Conservation (phyloP, 2,888 invertebrate species). For the Schizotus pectinicornis region DNA sequence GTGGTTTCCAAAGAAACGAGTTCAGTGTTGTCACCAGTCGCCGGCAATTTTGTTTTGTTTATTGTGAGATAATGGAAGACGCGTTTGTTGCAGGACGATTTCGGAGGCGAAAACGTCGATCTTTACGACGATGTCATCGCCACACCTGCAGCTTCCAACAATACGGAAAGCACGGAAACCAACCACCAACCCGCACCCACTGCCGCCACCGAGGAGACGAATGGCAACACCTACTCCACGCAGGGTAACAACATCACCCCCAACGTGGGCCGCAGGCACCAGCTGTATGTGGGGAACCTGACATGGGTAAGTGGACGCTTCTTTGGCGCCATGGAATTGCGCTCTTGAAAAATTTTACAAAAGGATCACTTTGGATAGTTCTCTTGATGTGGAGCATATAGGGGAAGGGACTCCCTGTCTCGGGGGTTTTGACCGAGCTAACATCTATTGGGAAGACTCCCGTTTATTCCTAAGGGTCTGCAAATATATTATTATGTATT, state of each 20-base stretch:
- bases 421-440: too few species aligned
- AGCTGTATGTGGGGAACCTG: constrained; percentile 96
- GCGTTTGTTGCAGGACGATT: constrained; percentile 69
- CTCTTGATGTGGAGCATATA: too few species aligned
- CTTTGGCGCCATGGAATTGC: not conserved
- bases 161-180: constrained; percentile 65
- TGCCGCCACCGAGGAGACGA: constrained; percentile 69
- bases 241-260: constrained; percentile 73
- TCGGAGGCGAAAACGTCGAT: constrained; percentile 87
- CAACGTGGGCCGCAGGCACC: constrained; percentile 79
- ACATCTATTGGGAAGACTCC: too few species aligned
- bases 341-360: too few species aligned
- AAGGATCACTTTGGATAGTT: too few species aligned
- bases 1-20: not conserved
- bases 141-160: constrained; percentile 71
- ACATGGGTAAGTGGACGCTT: constrained; percentile 81
- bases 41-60: not conserved
- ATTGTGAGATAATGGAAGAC: not conserved
- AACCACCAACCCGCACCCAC: constrained; percentile 64
- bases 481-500: too few species aligned
- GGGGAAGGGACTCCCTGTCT: too few species aligned
- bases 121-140: constrained; percentile 95
- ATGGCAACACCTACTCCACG: constrained; percentile 73
- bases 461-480: too few species aligned
- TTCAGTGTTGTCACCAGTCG: constrained; percentile 6